phyloP scores from a whole-genome alignment of 2,113 vertebrate genomes.

The Oryzias woworae region DNA sequence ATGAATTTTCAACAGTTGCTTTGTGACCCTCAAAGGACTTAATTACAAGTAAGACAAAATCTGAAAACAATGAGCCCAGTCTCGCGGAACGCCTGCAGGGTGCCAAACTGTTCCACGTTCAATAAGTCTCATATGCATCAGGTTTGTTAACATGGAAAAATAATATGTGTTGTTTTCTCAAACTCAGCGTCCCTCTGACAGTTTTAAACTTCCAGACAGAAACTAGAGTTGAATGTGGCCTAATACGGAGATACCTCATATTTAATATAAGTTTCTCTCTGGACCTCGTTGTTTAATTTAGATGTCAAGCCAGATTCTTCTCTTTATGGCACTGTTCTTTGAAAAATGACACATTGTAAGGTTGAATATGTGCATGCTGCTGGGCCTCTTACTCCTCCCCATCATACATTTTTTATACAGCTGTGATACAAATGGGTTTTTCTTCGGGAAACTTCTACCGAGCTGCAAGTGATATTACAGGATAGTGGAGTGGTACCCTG shows the following conservation, averaged over 20 bases:
- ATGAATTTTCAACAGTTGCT: slow-evolving; percentile 28
- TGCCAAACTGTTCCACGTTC: not conserved
- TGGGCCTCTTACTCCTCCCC: slow-evolving; percentile 19
- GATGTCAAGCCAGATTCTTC: slow-evolving; percentile 5
- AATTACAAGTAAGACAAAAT: slow-evolving; percentile 42
- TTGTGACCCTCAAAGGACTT: slow-evolving; percentile 36
- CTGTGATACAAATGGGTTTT: slow-evolving; percentile 38
- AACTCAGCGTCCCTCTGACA: not conserved
- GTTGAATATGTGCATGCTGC: slow-evolving; percentile 15
- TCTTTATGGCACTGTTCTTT: slow-evolving; percentile 1
- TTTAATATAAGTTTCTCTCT: not conserved
- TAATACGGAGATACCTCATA: not conserved
- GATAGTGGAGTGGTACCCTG: slow-evolving; percentile 5
- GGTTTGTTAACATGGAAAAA: not conserved
- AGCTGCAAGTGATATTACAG: slow-evolving; percentile 30
- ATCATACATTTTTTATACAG: slow-evolving; percentile 48
- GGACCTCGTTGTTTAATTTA: slow-evolving; percentile 19
- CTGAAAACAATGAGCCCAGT: slow-evolving; percentile 28
- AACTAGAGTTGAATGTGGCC: not conserved
- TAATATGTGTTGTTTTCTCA: not conserved
- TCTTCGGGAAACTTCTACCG: slow-evolving; percentile 24
- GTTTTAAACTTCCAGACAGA: not conserved
- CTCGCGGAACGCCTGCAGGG: slow-evolving; percentile 13
- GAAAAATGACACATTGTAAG: slow-evolving; percentile 16
- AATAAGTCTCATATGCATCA: not conserved